These are phyloP conservation scores for Lucinisca nassula DNA, from an alignment of 2,888 invertebrate genomes.

Conservation along the genomic window DNA sequence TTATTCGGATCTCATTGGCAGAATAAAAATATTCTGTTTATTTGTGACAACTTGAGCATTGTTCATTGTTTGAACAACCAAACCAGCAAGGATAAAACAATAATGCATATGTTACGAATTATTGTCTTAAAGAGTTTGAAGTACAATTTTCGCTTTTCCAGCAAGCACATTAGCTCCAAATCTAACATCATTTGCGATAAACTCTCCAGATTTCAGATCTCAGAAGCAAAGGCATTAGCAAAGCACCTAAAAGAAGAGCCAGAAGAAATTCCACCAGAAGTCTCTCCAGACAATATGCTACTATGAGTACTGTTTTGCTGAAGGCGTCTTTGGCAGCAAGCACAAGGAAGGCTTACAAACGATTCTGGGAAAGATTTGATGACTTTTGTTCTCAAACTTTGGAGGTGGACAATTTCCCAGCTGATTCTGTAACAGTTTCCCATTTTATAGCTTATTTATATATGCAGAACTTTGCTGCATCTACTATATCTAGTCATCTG, in stretches of 20 bases:
- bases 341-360: background rate
- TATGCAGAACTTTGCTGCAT: background rate
- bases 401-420: background rate
- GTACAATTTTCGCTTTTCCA: constrained; percentile 37
- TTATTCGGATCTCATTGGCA: constrained; percentile 23
- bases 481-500: constrained; percentile 9
- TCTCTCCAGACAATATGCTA: constrained; percentile 17
- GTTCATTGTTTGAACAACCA: constrained; percentile 49
- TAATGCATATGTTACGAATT: constrained; percentile 43
- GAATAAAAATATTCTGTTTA: constrained; percentile 41
- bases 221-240: constrained; percentile 15
- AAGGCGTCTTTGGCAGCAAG: background rate
- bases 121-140: constrained; percentile 35
- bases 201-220: constrained; percentile 43
- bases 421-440: background rate
- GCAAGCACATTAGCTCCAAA: constrained; percentile 21
- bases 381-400: background rate
- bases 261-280: constrained; percentile 13
- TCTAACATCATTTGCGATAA: constrained; percentile 39
- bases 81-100: constrained; percentile 37
- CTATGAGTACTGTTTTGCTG: background rate
- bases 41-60: constrained; percentile 40
- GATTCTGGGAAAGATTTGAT: background rate
- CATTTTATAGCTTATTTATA: background rate
- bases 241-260: constrained; percentile 32